phyloP scores from a whole-genome alignment of 2,888 invertebrate species.

The Xanthorhoe designata region DNA sequence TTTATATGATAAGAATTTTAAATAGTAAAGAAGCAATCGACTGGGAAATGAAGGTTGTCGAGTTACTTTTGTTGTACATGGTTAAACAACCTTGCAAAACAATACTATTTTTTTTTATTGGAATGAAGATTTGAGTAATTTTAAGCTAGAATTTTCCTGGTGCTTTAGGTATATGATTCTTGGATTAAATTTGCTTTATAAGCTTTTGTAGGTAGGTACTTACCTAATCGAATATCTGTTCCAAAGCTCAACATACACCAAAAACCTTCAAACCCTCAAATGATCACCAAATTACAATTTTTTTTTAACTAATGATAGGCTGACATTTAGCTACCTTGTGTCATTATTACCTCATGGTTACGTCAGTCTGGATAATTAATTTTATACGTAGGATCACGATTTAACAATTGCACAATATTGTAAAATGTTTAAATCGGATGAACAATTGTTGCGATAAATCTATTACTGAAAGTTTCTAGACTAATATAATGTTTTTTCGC shows the following conservation, averaged over 20 bases:
- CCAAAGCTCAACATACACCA: too few relatives aligned
- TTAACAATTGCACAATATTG: neutral
- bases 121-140: too few relatives aligned
- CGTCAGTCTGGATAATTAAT: conserved; percentile 11
- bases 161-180: too few relatives aligned
- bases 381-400: neutral
- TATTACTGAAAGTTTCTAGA: neutral
- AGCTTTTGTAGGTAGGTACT: too few relatives aligned
- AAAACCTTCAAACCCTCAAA: too few relatives aligned
- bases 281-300: neutral
- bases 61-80: neutral
- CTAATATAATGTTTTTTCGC: too few relatives aligned
- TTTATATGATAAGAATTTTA: conserved; percentile 20
- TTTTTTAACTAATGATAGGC: neutral
- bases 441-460: neutral
- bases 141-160: too few relatives aligned
- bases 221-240: too few relatives aligned
- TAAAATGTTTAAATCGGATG: neutral
- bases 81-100: conserved; percentile 8
- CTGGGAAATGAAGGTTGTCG: conserved; percentile 18
- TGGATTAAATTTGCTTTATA: too few relatives aligned
- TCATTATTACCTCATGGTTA: conserved; percentile 14
- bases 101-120: too few relatives aligned
- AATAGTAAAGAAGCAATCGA: conserved; percentile 8
- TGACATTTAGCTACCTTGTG: conserved; percentile 12